Evolutionary conservation across 2,797 vertebrate species (phyloP).

Genomic region (Pseudotriccus pelzelni): DNA sequence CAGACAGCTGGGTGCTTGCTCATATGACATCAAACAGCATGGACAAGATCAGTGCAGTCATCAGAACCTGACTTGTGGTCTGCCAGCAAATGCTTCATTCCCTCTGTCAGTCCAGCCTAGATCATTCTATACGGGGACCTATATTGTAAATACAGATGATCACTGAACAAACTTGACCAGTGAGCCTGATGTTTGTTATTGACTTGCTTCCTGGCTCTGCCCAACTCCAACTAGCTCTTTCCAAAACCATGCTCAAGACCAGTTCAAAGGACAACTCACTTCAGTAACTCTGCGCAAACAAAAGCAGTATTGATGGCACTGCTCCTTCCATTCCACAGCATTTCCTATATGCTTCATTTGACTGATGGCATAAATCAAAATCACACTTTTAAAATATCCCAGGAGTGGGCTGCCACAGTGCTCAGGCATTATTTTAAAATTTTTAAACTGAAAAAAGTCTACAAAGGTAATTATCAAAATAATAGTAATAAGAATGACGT

Average conservation of each 20-base stretch:
- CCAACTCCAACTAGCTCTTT: neutral
- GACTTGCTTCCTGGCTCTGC: neutral
- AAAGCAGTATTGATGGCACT: neutral
- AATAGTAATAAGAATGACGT: neutral
- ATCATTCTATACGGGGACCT: neutral
- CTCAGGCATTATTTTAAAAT: neutral
- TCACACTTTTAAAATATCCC: neutral
- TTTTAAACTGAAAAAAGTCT: neutral
- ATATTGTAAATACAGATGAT: neutral
- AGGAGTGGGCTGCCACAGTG: neutral
- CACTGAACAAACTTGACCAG: neutral
- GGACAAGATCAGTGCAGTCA: accelerated
- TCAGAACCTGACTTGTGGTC: neutral
- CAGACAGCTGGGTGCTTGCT: neutral
- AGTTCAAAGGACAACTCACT: neutral
- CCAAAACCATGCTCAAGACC: neutral
- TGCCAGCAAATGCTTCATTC: neutral
- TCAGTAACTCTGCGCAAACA: neutral
- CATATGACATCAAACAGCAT: neutral
- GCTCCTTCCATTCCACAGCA: neutral
- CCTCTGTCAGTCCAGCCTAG: neutral
- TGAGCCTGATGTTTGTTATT: neutral
- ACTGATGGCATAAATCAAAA: neutral
- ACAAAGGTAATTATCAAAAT: neutral
- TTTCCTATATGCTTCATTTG: neutral